A percentile compares a stretch with the other conserved stretches of the same genome.
phyloP scores from a whole-genome alignment of 2,888 invertebrate genomes.

The Drosophila greeni region DNA sequence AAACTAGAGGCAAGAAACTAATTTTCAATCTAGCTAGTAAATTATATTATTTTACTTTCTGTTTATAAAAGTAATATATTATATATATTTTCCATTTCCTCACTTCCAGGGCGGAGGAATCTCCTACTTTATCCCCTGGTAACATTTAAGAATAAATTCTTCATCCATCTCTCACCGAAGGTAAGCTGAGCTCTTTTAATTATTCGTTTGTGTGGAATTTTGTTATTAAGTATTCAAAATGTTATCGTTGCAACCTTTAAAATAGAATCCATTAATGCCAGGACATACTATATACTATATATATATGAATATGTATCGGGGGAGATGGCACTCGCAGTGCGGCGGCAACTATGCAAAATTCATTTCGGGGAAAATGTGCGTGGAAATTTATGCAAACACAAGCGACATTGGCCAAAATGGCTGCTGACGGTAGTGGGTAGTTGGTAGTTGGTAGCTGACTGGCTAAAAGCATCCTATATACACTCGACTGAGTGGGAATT shows the following conservation, averaged over 20 bases:
- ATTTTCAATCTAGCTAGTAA: too few species aligned
- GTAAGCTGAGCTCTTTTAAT: conserved; percentile 25
- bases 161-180: conserved; percentile 3
- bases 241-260: conserved; percentile 27
- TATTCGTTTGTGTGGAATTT: conserved; percentile 16
- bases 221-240: conserved; percentile 28
- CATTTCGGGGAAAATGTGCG: conserved; percentile 48
- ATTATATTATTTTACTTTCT: neutral
- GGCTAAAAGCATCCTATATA: conserved; percentile 9
- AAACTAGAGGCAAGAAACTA: too few species aligned
- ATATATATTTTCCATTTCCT: neutral
- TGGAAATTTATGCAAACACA: conserved; percentile 62
- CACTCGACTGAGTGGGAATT: conserved; percentile 14
- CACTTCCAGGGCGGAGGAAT: conserved; percentile 38
- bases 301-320: neutral
- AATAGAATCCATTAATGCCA: conserved; percentile 32
- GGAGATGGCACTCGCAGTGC: neutral
- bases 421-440: conserved; percentile 6
- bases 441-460: neutral
- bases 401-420: conserved; percentile 30
- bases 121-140: conserved; percentile 42
- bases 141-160: conserved; percentile 3
- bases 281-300: too few species aligned
- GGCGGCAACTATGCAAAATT: conserved; percentile 24
- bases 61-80: neutral